A percentile compares a stretch with the other conserved stretches of the same genome.
Conservation (phyloP, 2,113 vertebrate genomes). For the Thalassarche chlororhynchos region DNA sequence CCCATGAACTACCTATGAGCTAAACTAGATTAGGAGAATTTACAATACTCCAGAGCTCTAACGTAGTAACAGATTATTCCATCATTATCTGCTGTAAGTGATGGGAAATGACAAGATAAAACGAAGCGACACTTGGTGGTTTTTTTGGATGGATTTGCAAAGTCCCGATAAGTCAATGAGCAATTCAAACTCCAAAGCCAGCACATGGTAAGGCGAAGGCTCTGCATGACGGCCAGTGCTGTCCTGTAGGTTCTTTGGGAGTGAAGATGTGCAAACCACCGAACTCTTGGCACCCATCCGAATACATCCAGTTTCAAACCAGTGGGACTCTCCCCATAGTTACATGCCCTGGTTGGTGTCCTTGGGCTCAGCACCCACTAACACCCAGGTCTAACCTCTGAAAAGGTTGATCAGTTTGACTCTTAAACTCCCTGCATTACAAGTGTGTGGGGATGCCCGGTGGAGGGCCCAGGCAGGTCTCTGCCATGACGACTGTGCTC, state of each 20-base stretch:
- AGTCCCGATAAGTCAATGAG: neutral
- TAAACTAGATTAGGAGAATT: neutral
- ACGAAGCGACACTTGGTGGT: neutral
- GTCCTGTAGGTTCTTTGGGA: neutral
- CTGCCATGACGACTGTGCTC: rapidly evolving
- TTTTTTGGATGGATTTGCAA: neutral
- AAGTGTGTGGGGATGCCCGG: neutral
- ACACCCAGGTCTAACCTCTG: neutral
- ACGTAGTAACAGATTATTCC: neutral
- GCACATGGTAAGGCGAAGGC: neutral
- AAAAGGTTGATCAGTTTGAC: neutral
- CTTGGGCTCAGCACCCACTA: neutral
- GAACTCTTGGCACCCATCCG: neutral
- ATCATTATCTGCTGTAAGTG: neutral
- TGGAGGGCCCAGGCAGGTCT: neutral
- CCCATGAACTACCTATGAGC: neutral
- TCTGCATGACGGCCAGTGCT: neutral
- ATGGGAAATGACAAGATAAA: neutral
- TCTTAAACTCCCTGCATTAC: neutral
- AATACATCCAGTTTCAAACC: neutral
- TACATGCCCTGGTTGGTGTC: rapidly evolving
- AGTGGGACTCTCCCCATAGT: neutral
- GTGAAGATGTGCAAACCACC: neutral
- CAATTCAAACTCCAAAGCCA: neutral
- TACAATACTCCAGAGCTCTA: neutral